Conservation (phyloP, 2,888 invertebrate species). For the Stegana nigrithorax region DNA sequence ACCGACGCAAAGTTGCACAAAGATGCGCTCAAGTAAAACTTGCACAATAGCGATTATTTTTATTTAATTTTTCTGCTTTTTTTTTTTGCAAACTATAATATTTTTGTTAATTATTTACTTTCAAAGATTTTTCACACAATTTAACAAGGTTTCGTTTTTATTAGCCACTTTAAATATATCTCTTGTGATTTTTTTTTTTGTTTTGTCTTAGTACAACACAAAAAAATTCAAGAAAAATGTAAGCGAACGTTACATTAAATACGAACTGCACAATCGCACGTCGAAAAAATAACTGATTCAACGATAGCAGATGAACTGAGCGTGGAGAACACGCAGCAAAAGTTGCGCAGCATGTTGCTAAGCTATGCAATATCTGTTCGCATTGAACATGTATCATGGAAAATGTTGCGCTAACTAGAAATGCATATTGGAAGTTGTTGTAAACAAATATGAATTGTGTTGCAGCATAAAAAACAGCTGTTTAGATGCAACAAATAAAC, state of each 20-base stretch:
- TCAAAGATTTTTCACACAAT: not conserved
- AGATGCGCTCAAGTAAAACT: not conserved
- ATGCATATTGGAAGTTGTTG: too few relatives aligned
- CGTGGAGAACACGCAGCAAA: not conserved
- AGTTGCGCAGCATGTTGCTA: not conserved
- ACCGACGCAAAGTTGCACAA: not conserved
- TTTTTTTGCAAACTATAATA: not conserved
- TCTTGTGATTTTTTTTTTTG: not conserved
- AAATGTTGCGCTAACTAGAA: too few relatives aligned
- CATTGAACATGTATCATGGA: too few relatives aligned
- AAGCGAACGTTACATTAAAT: not conserved
- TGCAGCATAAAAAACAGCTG: not conserved
- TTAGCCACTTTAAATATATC: not conserved
- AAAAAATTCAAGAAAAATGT: too few relatives aligned
- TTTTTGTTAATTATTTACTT: not conserved
- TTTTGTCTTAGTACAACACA: not conserved
- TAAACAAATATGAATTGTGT: too few relatives aligned
- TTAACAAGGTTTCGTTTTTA: not conserved
- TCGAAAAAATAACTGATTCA: not conserved
- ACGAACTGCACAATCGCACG: not conserved
- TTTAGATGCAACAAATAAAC: not conserved
- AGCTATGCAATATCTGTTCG: too few relatives aligned
- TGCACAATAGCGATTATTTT: not conserved
- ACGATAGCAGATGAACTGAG: not conserved
- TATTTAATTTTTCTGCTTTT: not conserved